Conservation (phyloP, 2,797 vertebrate species). For the Melanotaenia maccullochi region DNA sequence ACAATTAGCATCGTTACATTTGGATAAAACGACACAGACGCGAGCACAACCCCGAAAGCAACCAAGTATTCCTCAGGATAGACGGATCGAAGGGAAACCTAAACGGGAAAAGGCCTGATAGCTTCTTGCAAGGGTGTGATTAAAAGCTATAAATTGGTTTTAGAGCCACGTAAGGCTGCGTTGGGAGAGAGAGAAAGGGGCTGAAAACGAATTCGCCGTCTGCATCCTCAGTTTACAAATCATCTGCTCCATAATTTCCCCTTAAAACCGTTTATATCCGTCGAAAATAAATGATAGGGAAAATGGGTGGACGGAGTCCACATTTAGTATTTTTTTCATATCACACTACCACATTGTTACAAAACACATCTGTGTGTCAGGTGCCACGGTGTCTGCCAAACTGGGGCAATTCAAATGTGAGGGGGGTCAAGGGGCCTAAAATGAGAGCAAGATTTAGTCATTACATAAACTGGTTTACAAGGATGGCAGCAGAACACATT, state of each 20-base stretch:
- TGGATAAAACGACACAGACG: slow-evolving; percentile 2
- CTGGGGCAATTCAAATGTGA: slow-evolving; percentile 40
- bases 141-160: slow-evolving; percentile 46
- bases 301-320: slow-evolving; percentile 1
- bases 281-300: background rate
- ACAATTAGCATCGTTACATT: slow-evolving; percentile 43
- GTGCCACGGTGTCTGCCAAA: slow-evolving; percentile 41
- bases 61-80: slow-evolving; percentile 26
- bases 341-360: slow-evolving; percentile 24
- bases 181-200: background rate
- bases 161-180: slow-evolving; percentile 30
- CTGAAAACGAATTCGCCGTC: slow-evolving; percentile 1
- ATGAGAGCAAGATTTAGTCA: slow-evolving; percentile 23
- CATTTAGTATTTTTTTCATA: background rate
- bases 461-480: slow-evolving; percentile 6
- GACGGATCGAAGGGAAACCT: slow-evolving; percentile 40
- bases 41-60: background rate
- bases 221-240: background rate
- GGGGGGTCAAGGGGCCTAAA: slow-evolving; percentile 46
- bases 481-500: background rate
- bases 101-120: slow-evolving; percentile 53
- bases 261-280: background rate
- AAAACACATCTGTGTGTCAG: slow-evolving; percentile 45
- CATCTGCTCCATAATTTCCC: slow-evolving; percentile 7
- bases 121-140: slow-evolving; percentile 58